phyloP scores from a whole-genome alignment of 1,140 invertebrate genomes.

The Limonius californicus region DNA sequence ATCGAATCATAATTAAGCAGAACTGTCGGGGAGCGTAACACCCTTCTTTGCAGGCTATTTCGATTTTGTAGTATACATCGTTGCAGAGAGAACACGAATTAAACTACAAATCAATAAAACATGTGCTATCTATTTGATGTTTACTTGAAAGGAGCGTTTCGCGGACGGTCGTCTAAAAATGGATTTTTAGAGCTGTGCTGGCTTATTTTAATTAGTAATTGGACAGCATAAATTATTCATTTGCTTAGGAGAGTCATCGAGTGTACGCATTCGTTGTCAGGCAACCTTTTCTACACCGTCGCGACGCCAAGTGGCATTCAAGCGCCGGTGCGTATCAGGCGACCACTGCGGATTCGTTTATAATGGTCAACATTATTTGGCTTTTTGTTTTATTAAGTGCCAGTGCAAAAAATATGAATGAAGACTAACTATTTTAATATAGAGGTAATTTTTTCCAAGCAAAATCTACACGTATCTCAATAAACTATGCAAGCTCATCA shows the following conservation, averaged over 20 bases:
- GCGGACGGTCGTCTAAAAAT: too few species aligned
- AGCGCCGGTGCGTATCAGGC: background rate
- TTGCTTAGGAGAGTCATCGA: background rate
- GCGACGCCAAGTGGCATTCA: background rate
- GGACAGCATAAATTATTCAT: background rate
- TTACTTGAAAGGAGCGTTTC: too few species aligned
- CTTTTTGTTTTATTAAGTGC: background rate
- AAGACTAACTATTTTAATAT: slow-evolving; percentile 45
- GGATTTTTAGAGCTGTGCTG: too few species aligned
- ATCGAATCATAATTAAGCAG: too few species aligned
- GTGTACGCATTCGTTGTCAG: slow-evolving; percentile 7
- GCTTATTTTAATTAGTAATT: background rate
- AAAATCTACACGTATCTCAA: background rate
- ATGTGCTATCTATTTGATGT: too few species aligned
- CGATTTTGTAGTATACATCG: too few species aligned
- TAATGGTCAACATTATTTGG: slow-evolving; percentile 1
- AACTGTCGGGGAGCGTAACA: too few species aligned
- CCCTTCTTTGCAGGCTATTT: too few species aligned
- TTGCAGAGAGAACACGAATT: too few species aligned
- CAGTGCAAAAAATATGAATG: slow-evolving; percentile 45
- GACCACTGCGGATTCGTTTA: background rate
- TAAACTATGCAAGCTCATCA: background rate
- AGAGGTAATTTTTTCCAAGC: slow-evolving; percentile 33
- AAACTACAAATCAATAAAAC: too few species aligned
- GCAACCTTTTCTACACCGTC: slow-evolving; percentile 2